Evolutionary conservation across 2,888 invertebrate genomes (phyloP), one percentile per base, ranked within the genome.

Genomic region (Ligdia adustata): DNA sequence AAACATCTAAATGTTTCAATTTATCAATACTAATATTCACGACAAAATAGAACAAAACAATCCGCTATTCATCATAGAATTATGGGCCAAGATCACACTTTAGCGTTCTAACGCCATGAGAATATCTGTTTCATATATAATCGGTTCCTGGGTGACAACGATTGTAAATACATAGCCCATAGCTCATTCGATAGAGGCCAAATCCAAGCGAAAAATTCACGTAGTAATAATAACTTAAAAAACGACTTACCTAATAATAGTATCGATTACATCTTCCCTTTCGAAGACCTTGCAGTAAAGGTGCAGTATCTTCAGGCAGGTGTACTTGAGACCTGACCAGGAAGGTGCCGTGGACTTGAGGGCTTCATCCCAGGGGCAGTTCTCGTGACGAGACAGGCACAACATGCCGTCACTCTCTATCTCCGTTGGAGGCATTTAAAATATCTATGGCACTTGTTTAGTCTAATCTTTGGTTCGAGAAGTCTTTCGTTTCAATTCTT

Each of bases 261-360:
- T 92, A 79, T 95, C 94, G 85, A 94, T 91, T 29, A 95, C 92
- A 88, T 95, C 95, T 80, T 93, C 93, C 74, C 94, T 93, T 74
- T 95, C 95, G 84, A 97, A 97, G 66, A 96, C 96, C 82, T 96
- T 96, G 89, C 96, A 96, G 88, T 97, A 97, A 43, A 96, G 91
- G 72, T 95, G 95, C 51, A 97, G 91, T 44, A 97, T 94, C 87
- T 95, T 94, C 59, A 96, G 92, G 80, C 96, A 97, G 60, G 95
- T 94, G 83, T 95, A 94, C 69, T 94, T 93, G 75, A 97, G 92
- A 32, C 96, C 96, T n/a, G 94, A 94, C 96, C 96, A 96, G 52
- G 94, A 94, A 60, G 93, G 84, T 44, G 92, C 75, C 69, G 89
- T 78, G 56, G 91, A 75, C 75, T 86, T 79, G 42, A 92, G 75